These are phyloP conservation scores for Capreolus pygargus DNA, from an alignment of 2,113 vertebrate species.

Conservation along the genomic window DNA sequence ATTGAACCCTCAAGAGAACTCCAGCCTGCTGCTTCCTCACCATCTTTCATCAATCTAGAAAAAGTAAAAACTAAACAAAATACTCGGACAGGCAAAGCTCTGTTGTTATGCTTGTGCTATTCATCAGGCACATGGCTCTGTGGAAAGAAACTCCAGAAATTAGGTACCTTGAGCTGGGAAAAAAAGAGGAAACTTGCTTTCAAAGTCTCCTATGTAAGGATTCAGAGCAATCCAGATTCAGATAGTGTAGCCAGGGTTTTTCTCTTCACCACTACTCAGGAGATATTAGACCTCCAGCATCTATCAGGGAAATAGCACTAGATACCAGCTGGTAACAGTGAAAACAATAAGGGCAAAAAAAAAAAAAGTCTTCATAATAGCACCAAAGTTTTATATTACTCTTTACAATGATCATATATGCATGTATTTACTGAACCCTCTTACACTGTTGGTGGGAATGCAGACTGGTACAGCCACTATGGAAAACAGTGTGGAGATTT, in stretches of 20 bases:
- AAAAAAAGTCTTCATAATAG: neutral
- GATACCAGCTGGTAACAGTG: neutral
- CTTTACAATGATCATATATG: neutral
- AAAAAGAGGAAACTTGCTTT: neutral
- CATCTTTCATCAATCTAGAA: neutral
- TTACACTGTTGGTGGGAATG: no score
- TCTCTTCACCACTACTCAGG: no score
- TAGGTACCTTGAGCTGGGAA: neutral
- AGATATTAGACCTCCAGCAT: neutral
- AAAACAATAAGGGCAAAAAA: neutral
- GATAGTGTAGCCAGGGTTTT: neutral
- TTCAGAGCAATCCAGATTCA: neutral
- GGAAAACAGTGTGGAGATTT: no score
- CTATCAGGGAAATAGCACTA: neutral
- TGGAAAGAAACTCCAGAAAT: neutral
- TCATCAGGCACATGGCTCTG: neutral
- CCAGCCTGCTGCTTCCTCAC: neutral
- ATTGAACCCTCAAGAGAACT: neutral
- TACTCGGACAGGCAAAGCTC: neutral
- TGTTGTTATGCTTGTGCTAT: neutral
- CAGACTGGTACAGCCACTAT: no score
- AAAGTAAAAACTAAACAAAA: neutral
- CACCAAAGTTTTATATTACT: neutral
- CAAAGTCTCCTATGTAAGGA: neutral
- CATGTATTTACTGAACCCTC: neutral